A percentile compares a stretch with the other conserved stretches of the same genome.
phyloP scores from a whole-genome alignment of 2,888 invertebrate species.

The Invenusta paracnida region DNA sequence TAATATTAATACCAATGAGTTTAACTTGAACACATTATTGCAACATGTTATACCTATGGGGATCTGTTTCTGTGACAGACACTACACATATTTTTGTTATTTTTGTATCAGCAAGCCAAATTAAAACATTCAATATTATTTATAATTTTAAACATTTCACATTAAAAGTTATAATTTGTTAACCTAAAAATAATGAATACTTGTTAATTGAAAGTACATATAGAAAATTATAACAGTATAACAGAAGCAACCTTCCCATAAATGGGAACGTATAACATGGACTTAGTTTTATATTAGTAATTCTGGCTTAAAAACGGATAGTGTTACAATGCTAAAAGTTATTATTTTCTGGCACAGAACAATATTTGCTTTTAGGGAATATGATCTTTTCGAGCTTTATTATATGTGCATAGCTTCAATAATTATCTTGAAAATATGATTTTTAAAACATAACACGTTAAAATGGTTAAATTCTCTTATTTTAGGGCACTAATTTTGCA shows the following conservation, averaged over 20 bases:
- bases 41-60: not conserved
- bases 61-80: not conserved
- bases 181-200: not conserved
- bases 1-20: not conserved
- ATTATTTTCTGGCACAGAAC: not conserved
- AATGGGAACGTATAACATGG: not conserved
- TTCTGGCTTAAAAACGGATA: not conserved
- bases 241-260: not conserved
- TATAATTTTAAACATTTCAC: not conserved
- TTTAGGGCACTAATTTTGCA: not conserved
- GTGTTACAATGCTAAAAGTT: not conserved
- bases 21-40: not conserved
- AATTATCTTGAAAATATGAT: not conserved
- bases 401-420: not conserved
- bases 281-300: not conserved
- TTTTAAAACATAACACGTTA: not conserved
- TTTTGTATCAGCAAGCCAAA: not conserved
- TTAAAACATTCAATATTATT: not conserved
- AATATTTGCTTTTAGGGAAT: not conserved
- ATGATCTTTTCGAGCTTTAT: not conserved
- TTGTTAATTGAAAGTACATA: not conserved
- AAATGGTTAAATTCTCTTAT: not conserved
- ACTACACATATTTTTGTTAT: not conserved
- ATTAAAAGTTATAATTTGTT: not conserved
- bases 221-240: not conserved